Percentiles rank a stretch among this genome's conserved stretches.
These are phyloP conservation scores for Blastobasis adustella DNA, from an alignment of 2,888 invertebrate species.

Conservation along the genomic window DNA sequence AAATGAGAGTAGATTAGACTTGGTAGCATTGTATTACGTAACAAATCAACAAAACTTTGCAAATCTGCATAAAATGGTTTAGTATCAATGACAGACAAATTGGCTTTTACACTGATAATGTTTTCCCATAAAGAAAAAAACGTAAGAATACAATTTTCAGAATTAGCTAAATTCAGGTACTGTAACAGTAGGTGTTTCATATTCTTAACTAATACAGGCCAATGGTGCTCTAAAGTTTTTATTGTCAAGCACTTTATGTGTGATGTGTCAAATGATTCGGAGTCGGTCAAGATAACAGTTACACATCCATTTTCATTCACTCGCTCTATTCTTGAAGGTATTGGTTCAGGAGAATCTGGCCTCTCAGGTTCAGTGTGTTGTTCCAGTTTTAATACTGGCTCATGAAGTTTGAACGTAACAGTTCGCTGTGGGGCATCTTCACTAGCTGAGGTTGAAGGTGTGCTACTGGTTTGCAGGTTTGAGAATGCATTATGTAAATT, in stretches of 20 bases:
- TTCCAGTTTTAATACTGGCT: constrained; percentile 56
- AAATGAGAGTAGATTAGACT: constrained; percentile 90
- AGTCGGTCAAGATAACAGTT: constrained; percentile 80
- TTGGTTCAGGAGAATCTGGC: constrained; percentile 44
- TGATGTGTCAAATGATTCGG: constrained; percentile 89
- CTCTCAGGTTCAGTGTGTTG: constrained; percentile 39
- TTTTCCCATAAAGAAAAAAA: constrained; percentile 92
- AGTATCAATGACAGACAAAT: constrained; percentile 91
- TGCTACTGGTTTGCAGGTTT: constrained; percentile 57
- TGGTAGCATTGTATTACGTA: constrained; percentile 82
- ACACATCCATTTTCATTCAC: constrained; percentile 72
- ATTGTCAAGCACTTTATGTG: constrained; percentile 90
- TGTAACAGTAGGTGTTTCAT: constrained; percentile 76
- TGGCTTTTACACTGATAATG: constrained; percentile 92
- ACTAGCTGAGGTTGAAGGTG: constrained; percentile 50
- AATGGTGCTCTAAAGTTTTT: constrained; percentile 88
- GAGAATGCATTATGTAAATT: constrained; percentile 63
- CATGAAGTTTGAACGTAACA: constrained; percentile 48
- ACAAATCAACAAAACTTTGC: constrained; percentile 84
- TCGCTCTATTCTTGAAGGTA: constrained; percentile 52
- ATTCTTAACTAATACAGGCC: constrained; percentile 86
- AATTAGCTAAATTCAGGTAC: constrained; percentile 74
- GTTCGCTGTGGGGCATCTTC: constrained; percentile 25
- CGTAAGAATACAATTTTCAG: constrained; percentile 84
- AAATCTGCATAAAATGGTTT: constrained; percentile 91